Percentiles rank a stretch among this genome's conserved stretches.
These are phyloP conservation scores for Agonopterix alstromeriana DNA, from an alignment of 2,888 invertebrate species.

Conservation along the genomic window DNA sequence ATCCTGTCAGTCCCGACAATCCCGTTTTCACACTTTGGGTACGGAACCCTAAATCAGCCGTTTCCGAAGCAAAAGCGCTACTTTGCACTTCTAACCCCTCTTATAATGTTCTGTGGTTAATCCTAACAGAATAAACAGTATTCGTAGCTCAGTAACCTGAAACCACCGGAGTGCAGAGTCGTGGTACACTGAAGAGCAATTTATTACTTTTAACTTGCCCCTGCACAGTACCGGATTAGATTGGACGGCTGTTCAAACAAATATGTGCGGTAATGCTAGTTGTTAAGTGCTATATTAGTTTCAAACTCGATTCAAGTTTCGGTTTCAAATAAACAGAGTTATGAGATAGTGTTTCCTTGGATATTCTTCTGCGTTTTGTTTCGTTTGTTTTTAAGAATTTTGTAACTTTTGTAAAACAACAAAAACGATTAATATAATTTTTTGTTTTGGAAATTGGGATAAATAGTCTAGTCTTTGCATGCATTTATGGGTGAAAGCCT, in stretches of 20 bases:
- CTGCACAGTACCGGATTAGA: constrained; percentile 25
- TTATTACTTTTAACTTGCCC: constrained; percentile 43
- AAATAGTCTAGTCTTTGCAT: too few species aligned
- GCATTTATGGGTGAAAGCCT: too few species aligned
- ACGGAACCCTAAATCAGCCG: too few species aligned
- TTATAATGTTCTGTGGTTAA: too few species aligned
- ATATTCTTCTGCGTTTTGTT: neutral
- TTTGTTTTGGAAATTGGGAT: too few species aligned
- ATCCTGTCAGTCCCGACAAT: too few species aligned
- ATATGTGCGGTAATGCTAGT: neutral
- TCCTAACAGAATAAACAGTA: too few species aligned
- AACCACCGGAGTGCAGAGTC: constrained; percentile 34
- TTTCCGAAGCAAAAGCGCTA: too few species aligned
- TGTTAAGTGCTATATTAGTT: neutral
- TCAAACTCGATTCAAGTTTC: neutral
- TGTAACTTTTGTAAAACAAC: neutral
- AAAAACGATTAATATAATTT: too few species aligned
- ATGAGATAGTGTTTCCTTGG: neutral
- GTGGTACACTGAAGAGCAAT: constrained; percentile 42
- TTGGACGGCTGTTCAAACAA: constrained; percentile 7
- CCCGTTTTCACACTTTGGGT: too few species aligned
- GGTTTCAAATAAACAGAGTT: neutral
- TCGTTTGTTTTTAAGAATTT: neutral
- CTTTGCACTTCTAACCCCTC: too few species aligned
- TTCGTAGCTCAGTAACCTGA: constrained; percentile 3